Base-by-base conservation (phyloP, 2,797 vertebrate genomes). In the Amniataba percoides region DNA sequence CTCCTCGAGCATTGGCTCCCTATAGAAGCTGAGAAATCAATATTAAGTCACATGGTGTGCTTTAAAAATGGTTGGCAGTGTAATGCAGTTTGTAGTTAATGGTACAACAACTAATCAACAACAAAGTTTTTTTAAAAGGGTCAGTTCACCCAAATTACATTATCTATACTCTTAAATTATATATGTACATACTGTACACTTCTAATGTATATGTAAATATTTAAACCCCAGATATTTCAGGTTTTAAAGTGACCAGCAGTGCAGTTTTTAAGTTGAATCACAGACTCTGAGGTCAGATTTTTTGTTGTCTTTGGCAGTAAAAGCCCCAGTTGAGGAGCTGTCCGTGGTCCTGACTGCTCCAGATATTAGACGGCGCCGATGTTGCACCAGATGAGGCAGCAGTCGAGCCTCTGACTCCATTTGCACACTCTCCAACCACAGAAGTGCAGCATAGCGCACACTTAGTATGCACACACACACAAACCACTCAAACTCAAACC, bases 261-360 rank as follows among this genome's bases (percentile, higher is more conserved):
- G 21, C 15, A 12, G 21, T 61, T 43, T 43, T n/a, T 19, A 8
- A 39, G 42, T n/a, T 31, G 12, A 49, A 21, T 45, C 18, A 16
- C 11, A 27, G 5, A 19, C 11, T 13, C 11, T 13, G 8, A 6
- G 16, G 10, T 13, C 21, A 18, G 14, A 5, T 31, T 7, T 6
- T 48, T 21, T 18, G 2, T 52, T 25, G 48, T 16, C 9, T 23
- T 27, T 16, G 39, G 18, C 34, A 42, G 4, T 12, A 65, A 51
- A 60, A 43, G 39, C n/a, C 14, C 45, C 36, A 63, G 56, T 23
- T 1, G 16, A 40, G 75, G 86, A 86, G 60, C 87, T 90, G 85
- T 92, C 89, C 81, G 0, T 76, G 81, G 76, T 83, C 7, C 79
- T 86, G 66, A 55, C 16, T 40, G 21, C 42, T 65, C 18, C 57